These are phyloP conservation scores for Myrmophylax atrothorax DNA, from an alignment of 2,113 vertebrate genomes.

Conservation along the genomic window DNA sequence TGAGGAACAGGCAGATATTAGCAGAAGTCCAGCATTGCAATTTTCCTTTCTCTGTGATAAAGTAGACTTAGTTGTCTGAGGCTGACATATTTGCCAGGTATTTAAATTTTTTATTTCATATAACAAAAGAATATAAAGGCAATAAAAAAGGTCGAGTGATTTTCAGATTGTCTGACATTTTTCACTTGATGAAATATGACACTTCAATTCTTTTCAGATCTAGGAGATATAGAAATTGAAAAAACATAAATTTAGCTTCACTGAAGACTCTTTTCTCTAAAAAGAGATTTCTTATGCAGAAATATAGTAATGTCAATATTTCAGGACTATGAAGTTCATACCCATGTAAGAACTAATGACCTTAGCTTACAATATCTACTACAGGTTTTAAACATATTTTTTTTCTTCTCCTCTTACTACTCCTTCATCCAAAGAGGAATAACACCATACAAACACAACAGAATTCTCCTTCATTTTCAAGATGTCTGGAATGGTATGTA, in stretches of 20 bases:
- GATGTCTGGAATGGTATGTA: background rate
- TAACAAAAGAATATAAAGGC: background rate
- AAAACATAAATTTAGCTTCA: background rate
- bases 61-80: background rate
- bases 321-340: background rate
- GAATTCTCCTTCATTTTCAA: background rate
- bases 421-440: background rate
- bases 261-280: background rate
- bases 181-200: background rate
- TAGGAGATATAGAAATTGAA: background rate
- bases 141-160: background rate
- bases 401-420: background rate
- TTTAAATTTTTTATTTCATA: background rate
- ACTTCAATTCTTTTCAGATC: background rate
- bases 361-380: background rate
- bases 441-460: background rate
- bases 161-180: background rate
- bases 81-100: background rate
- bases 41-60: background rate
- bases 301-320: background rate
- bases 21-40: background rate
- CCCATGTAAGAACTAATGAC: background rate
- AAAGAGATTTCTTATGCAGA: background rate
- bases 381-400: background rate
- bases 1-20: background rate